Evolutionary conservation across 2,888 invertebrate species (phyloP), one percentile per base, ranked within the genome.

Genomic region (Zhuqinia jingwanae): DNA sequence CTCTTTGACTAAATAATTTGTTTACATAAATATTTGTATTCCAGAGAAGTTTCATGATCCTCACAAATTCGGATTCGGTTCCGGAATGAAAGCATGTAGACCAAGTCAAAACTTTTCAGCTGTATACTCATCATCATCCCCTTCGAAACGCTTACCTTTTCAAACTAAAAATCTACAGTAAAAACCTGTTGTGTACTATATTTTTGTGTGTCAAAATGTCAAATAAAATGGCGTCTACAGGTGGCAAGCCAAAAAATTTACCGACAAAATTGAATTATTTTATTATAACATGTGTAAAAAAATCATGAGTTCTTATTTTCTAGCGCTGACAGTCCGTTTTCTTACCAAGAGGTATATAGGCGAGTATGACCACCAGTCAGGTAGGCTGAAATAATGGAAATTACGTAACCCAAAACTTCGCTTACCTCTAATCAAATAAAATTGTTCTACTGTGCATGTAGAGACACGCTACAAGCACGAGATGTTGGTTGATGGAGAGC

Each of bases 321-420:
- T 94, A 96, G 96, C 96, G 3, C 93, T 97, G 91, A 96, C 97
- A 25, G 98, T 98, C 84, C 95, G 98, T 88, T 98, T 97, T 92
- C 94, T 98, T 88, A 98, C 98, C n/a, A 96, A 96, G 92, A 94
- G 98, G 84, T 98, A 97, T 93, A 98, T 98, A 89, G 97, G 98
- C 70, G 98, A 98, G 93, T 98, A 98, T 93, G 97, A 97, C 92
- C 97, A 97, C 92, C 97, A 97, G 93, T 95, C 96, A 94, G 97
- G 97, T 97, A 93, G 93, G 93, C 11, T 20, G 3, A 36, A 36
- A 36, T 3, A 36, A n/a, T n/a, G n/a, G 36, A 36, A 36, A 36
- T n/a, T n/a, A n/a, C n/a, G n/a, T n/a, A 27, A 25, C 17, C 17
- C 17, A 70, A 65, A 20, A n/a, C 0, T 17, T n/a, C n/a, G n/a